phyloP scores from a whole-genome alignment of 2,113 vertebrate species.

The Ceyx margarethae region DNA sequence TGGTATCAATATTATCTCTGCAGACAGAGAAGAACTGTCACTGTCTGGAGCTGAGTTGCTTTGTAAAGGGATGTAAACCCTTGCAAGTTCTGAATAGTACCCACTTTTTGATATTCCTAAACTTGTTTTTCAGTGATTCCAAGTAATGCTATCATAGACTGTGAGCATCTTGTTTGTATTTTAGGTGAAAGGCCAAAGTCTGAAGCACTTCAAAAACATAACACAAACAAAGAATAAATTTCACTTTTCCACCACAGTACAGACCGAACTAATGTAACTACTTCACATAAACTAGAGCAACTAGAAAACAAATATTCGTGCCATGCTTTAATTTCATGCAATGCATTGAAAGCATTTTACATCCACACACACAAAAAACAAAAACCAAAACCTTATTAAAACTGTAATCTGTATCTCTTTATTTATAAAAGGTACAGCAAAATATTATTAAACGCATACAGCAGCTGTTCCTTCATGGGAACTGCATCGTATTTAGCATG shows the following conservation, averaged over 20 bases:
- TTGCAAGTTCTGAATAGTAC: not conserved
- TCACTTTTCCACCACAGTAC: not conserved
- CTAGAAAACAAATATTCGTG: not conserved
- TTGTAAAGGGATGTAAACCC: not conserved
- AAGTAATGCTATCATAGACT: not conserved
- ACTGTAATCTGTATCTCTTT: not conserved
- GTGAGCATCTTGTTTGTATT: not conserved
- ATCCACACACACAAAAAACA: not conserved
- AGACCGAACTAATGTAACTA: not conserved
- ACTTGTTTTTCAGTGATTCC: not conserved
- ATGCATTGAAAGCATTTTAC: not conserved
- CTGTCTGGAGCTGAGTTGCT: not conserved
- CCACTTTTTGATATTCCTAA: not conserved
- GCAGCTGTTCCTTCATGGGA: not conserved
- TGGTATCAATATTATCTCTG: not conserved
- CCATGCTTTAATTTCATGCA: not conserved
- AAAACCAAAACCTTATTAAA: not conserved
- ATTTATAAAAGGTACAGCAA: constrained; percentile 41
- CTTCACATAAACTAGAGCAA: not conserved
- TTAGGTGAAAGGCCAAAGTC: not conserved
- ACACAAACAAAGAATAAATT: not conserved
- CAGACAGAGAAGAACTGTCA: not conserved
- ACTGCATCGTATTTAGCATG: not conserved
- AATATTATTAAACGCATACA: not conserved
- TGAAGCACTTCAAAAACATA: not conserved